Base-by-base conservation (phyloP, 1,140 invertebrate species). In the Copidosoma floridanum region DNA sequence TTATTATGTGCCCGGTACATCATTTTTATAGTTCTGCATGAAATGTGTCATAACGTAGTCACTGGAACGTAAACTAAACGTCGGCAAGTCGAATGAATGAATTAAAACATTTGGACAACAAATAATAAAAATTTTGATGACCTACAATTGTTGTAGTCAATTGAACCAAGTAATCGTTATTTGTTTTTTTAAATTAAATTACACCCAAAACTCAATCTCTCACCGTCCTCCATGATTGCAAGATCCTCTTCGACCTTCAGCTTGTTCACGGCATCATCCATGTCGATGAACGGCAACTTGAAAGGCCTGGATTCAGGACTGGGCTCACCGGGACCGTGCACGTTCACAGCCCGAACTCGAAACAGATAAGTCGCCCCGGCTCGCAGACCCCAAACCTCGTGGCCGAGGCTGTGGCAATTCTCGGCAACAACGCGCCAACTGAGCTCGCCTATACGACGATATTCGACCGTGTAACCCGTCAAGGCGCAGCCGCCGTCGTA, bases 401-500 rank as follows among this genome's bases (percentile, higher is more conserved):
- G 83, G 54, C 85, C 88, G 47, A 89, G 71, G 24, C 86, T 86
- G 64, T 88, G 83, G 68, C 86, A 87, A 57, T 83, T 80, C 51
- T 84, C 81, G 1, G 84, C 83, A 55, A 88, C 74, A 65, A 81
- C 76, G 38, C 73, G 80, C 87, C 87, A 89, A 23, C 77, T 75
- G 18, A 72, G 71, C 53, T 82, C 80, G 65, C 82, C 77, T 65
- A 77, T 74, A 20, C 83, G 77, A 48, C 83, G 83, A 77, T 89
- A 88, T 75, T 95, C 91, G 16, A 94, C 85, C 16, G 85, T 83
- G 72, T 93, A 95, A 46, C 90, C 91, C 18, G 88, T 89, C 43
- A 95, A 85, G 51, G 89, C 89, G 56, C 89, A 88, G 27, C 92
- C 92, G n/a, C 92, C 92, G 72, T 95, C 92, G 68, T 89, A 92